Evolutionary conservation across 92 coral and sea anemone species (phyloP), one percentile per base, ranked within the genome.

Genomic region (Micromussa lordhowensis): DNA sequence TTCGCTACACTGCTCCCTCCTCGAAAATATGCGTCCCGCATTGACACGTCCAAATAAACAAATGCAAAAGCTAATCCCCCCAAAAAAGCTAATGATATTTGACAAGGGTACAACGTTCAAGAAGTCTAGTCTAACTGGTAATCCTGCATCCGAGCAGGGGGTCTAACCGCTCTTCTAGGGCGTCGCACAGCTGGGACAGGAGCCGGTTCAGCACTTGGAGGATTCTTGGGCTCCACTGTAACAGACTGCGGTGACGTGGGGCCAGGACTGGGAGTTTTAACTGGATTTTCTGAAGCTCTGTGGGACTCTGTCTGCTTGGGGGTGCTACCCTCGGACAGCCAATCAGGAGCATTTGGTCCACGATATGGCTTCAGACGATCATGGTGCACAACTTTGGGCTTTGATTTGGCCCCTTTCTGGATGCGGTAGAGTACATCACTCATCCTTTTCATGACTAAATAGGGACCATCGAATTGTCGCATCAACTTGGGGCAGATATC

Each of bases 331-430:
- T 36, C 5, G 40, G 40, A 36, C n/a, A n/a, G n/a, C n/a, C n/a
- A n/a, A n/a, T n/a, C n/a, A 69, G 61, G 81, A 12, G 38, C 83
- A 68, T 35, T 55, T 21, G 83, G 63, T 0, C 92, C 90, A 14
- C 79, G 68, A 85, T 89, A 89, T 9, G 85, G 57, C 59, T 86
- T 75, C 24, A 93, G 59, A n/a, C 91, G 69, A 57, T 87, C 91
- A 49, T 53, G 85, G 64, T 88, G 88, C 5, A 93, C 84, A 22
- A 85, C 91, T 18, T 78, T 76, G 51, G 92, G 89, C 77, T 88
- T 92, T 16, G 91, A 68, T 40, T 34, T 66, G 8, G 68, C 76
- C 53, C 77, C 34, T 31, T 55, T 77, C 54, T 82, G 90, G 24
- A 90, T 85, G 32, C 86, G 68, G 54, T 78, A 61, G n/a, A n/a